phyloP scores from a whole-genome alignment of 2,888 invertebrate species.

The Lypha dubia region DNA sequence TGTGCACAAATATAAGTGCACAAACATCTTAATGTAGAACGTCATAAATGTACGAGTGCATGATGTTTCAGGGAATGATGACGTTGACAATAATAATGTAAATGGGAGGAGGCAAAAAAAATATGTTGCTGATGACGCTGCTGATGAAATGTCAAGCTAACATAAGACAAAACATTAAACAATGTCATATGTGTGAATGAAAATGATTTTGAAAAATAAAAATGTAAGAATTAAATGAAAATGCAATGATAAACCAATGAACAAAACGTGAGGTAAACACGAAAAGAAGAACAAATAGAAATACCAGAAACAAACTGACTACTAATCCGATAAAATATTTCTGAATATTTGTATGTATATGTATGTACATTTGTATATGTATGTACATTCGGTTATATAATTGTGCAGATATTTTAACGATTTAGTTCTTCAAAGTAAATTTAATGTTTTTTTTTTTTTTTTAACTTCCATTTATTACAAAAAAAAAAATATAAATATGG shows the following conservation, averaged over 20 bases:
- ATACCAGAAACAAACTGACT: conserved; percentile 8
- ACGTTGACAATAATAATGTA: conserved; percentile 41
- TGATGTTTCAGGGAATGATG: conserved; percentile 23
- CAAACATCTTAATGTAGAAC: not conserved
- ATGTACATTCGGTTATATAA: conserved; percentile 8
- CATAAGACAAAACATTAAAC: conserved; percentile 60
- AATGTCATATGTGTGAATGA: conserved; percentile 63
- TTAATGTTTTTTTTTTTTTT: not conserved
- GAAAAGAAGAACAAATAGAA: conserved; percentile 3
- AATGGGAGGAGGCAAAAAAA: conserved; percentile 26
- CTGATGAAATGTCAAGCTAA: conserved; percentile 68
- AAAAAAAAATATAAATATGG: no score
- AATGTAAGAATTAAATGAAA: conserved; percentile 32
- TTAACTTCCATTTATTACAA: no score
- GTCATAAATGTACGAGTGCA: not conserved
- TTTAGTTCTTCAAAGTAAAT: not conserved
- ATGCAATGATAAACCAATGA: conserved; percentile 40
- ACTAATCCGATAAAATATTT: conserved; percentile 43
- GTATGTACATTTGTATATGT: not conserved
- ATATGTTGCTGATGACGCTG: conserved; percentile 34
- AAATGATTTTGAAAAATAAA: conserved; percentile 41
- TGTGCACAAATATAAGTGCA: not conserved
- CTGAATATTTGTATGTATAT: conserved; percentile 15
- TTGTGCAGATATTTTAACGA: not conserved
- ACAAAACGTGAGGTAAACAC: conserved; percentile 24